Evolutionary conservation across 2,888 invertebrate genomes (phyloP).

Genomic region (Leucoma salicis): DNA sequence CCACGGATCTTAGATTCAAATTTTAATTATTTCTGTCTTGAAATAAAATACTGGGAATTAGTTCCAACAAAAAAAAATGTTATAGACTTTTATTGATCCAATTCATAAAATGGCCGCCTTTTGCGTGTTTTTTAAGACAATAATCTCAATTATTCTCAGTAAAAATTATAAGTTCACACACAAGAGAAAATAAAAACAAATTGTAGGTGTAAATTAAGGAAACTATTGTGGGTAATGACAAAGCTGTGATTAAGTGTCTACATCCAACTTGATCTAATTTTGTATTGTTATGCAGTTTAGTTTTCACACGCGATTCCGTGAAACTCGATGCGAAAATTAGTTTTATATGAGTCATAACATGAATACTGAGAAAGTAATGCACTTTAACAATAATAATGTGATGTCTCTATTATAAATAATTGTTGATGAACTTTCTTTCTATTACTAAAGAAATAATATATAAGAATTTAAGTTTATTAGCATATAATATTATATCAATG

Average conservation of each 20-base stretch:
- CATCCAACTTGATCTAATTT: conserved; percentile 48
- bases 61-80: conserved; percentile 2
- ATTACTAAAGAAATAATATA: no score
- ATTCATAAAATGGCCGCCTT: background rate
- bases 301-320: conserved; percentile 39
- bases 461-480: no score
- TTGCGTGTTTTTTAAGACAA: conserved; percentile 2
- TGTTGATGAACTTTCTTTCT: background rate
- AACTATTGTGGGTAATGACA: conserved; percentile 33
- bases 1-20: conserved; percentile 25
- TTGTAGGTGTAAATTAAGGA: conserved; percentile 36
- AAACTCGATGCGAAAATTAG: conserved; percentile 35
- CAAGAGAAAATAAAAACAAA: conserved; percentile 22
- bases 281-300: conserved; percentile 38
- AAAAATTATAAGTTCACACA: conserved; percentile 16
- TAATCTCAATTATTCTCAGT: conserved; percentile 7
- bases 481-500: no score
- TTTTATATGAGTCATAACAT: conserved; percentile 31
- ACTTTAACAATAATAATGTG: conserved; percentile 15
- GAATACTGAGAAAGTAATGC: conserved; percentile 32
- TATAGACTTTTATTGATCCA: background rate
- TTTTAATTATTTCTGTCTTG: conserved; percentile 4
- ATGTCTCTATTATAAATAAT: conserved; percentile 18
- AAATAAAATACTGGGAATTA: background rate
- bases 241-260: conserved; percentile 30